Percentiles rank a stretch among this genome's conserved stretches.
Conservation (phyloP, 2,113 vertebrate species). For the Panthera uncia region DNA sequence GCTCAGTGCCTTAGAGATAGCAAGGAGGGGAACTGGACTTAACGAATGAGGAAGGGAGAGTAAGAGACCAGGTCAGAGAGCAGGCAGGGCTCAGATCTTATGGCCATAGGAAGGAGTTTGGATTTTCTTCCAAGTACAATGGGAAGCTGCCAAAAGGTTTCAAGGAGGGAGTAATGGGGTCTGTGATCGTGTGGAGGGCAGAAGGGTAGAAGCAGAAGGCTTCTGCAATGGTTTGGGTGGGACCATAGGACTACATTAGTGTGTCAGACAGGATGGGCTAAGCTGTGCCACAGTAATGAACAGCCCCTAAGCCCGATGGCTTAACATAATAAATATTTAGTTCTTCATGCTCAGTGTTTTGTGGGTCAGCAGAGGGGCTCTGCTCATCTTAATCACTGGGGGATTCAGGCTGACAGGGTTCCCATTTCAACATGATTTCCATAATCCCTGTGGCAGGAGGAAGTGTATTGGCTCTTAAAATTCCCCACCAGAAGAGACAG, state of each 20-base stretch:
- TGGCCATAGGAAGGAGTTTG: background rate
- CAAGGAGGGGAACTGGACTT: background rate
- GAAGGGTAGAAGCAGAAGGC: background rate
- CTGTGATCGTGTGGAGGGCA: background rate
- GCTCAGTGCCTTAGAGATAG: background rate
- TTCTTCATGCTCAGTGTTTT: background rate
- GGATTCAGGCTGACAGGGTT: background rate
- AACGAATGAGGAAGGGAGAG: background rate
- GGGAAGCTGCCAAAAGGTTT: background rate
- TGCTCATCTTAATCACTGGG: background rate
- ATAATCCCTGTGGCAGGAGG: background rate
- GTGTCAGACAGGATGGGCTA: background rate
- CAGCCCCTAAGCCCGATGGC: background rate
- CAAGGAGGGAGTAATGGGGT: background rate
- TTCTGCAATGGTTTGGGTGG: background rate
- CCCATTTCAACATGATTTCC: background rate
- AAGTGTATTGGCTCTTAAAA: background rate
- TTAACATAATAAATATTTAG: background rate
- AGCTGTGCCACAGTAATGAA: background rate
- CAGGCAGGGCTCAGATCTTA: background rate
- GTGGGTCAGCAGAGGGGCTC: background rate
- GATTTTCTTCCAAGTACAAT: background rate
- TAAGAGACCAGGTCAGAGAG: background rate
- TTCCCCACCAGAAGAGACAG: background rate
- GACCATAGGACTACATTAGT: background rate